A percentile compares a stretch with the other conserved stretches of the same genome.
These are phyloP conservation scores for Latheticus oryzae DNA, from an alignment of 2,888 invertebrate genomes.

Conservation along the genomic window DNA sequence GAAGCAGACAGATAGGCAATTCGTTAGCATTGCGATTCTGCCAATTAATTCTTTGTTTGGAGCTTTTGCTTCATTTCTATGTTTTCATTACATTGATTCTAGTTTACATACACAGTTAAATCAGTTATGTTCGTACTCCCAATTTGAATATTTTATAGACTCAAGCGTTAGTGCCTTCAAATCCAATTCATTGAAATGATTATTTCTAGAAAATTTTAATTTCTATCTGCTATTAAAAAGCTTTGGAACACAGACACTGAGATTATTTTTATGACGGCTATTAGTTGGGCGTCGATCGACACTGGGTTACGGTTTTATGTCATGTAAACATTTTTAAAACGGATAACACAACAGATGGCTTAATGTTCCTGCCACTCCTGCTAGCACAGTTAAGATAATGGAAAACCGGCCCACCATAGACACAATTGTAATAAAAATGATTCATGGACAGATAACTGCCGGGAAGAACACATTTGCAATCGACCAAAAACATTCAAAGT, in stretches of 20 bases:
- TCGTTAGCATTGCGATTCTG: conserved; percentile 49
- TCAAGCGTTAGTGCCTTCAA: conserved; percentile 7
- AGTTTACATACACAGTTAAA: conserved; percentile 37
- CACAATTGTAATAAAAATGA: conserved; percentile 36
- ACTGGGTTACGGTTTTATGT: conserved; percentile 33
- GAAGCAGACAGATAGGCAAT: conserved; percentile 47
- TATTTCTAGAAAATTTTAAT: too few relatives aligned
- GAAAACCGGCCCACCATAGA: conserved; percentile 30
- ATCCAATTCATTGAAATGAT: too few relatives aligned
- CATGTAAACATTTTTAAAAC: conserved; percentile 37
- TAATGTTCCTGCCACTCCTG: conserved; percentile 33
- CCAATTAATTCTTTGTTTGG: conserved; percentile 51
- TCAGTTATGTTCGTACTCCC: conserved; percentile 38
- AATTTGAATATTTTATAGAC: conserved; percentile 30
- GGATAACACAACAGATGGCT: conserved; percentile 34
- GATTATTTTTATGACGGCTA: conserved; percentile 32
- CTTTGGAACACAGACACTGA: conserved; percentile 14
- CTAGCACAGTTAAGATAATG: conserved; percentile 35
- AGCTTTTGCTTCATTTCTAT: conserved; percentile 28
- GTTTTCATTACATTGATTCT: conserved; percentile 41
- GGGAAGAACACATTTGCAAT: conserved; percentile 36
- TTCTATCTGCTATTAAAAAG: conserved; percentile 29
- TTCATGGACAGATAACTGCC: conserved; percentile 35
- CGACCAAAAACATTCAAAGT: conserved; percentile 29
- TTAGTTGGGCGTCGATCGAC: conserved; percentile 25